Conservation (phyloP, 2,888 invertebrate species). For the Rhamnusium bicolor region DNA sequence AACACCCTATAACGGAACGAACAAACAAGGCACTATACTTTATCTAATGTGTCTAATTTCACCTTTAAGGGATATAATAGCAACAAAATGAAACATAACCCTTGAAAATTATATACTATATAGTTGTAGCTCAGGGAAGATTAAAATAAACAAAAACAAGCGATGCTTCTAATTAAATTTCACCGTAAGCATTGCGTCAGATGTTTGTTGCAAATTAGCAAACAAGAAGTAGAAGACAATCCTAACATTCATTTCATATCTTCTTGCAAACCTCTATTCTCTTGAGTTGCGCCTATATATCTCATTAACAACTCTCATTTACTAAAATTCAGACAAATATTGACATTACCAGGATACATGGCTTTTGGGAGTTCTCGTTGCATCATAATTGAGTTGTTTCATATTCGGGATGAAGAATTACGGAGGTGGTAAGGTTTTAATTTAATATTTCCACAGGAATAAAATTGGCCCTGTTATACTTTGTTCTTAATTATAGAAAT, state of each 20-base stretch:
- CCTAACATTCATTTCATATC: conserved; percentile 9
- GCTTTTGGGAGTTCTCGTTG: conserved; percentile 8
- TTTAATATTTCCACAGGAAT: conserved; percentile 23
- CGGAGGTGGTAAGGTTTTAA: conserved; percentile 16
- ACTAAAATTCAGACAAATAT: conserved; percentile 30
- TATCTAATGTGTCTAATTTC: neutral
- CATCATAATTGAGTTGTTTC: conserved; percentile 16
- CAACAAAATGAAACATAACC: neutral
- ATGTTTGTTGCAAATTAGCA: conserved; percentile 24
- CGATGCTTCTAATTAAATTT: conserved; percentile 24
- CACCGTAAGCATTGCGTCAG: conserved; percentile 6
- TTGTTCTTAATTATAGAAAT: conserved; percentile 20
- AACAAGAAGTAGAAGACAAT: conserved; percentile 24
- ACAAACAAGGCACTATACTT: neutral
- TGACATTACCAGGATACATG: conserved; percentile 21
- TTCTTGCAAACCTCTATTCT: neutral
- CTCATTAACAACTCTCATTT: conserved; percentile 28
- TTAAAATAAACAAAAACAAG: conserved; percentile 29
- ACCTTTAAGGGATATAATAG: neutral
- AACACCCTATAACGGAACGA: neutral
- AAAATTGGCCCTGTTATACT: conserved; percentile 11
- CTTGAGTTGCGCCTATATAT: neutral
- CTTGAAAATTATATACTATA: conserved; percentile 6
- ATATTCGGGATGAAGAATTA: conserved; percentile 10
- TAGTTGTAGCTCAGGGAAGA: neutral